Evolutionary conservation across 2,888 invertebrate species (phyloP), one percentile per base, ranked within the genome.

Genomic region (Lithophane semibrunnea): DNA sequence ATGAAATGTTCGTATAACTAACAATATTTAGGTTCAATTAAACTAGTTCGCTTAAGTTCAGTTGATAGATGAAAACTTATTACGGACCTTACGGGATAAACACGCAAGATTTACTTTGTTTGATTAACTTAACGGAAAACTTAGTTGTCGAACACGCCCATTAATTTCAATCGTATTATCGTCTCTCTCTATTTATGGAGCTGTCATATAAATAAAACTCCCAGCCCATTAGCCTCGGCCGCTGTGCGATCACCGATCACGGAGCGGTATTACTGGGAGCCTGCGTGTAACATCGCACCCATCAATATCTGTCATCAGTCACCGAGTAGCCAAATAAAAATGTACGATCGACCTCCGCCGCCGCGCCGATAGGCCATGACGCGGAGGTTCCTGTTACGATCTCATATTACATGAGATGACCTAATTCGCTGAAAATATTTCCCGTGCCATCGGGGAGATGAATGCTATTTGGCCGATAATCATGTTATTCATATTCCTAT

Each of bases 221-320:
- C 93, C 92, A 85, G 87, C 82, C 92, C 93, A 94, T 95, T 95
- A 95, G 91, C 90, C 87, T 78, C 85, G 88, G 87, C 87, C 87
- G 88, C 86, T 89, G 91, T 88, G 91, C 90, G 92, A 92, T 91
- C 90, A 89, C 90, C 86, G 90, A 90, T 91, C 90, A 89, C 90
- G 85, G 90, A 90, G 91, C 92, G 93, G 93, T 92, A 93, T 93
- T 88, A 91, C 88, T 90, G 93, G 93, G 92, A 91, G 92, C 86
- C 91, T 91, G 91, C 84, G 91, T 89, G 90, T 88, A 90, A 92
- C 91, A 90, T 90, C 86, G 90, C 92, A 86, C 90, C 91, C 96
- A 96, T 96, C 95, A 95, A 96, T 96, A 95, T 93, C 95, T 95
- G 96, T 95, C 96, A 94, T 91, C 94, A 90, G 94, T 92, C 92